Percentiles rank a stretch among this genome's conserved stretches.
Evolutionary conservation across 2,797 vertebrate genomes (phyloP).

Genomic region (Peromyscus aztecus): DNA sequence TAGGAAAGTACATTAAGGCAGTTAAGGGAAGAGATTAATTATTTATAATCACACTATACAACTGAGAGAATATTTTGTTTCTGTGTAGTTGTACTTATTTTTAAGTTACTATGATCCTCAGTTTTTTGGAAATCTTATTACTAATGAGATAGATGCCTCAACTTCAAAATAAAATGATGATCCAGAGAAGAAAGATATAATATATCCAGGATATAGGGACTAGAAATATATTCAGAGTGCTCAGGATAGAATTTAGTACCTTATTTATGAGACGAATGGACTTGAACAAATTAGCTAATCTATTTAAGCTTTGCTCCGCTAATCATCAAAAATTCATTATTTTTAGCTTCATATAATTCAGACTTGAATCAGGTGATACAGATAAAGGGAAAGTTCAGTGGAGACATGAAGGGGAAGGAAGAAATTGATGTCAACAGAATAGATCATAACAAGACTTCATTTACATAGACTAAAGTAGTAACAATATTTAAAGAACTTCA

Average conservation of each 20-base stretch:
- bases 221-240: neutral
- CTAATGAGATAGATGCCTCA: neutral
- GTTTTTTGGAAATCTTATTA: neutral
- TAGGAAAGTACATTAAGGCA: neutral
- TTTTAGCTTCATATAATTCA: neutral
- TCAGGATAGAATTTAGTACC: neutral
- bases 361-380: neutral
- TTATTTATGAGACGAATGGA: conserved; percentile 14
- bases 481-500: conserved; percentile 8
- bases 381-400: conserved; percentile 25
- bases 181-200: neutral
- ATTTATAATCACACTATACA: neutral
- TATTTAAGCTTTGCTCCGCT: neutral
- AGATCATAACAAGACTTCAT: conserved; percentile 13
- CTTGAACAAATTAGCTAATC: conserved; percentile 32
- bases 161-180: neutral
- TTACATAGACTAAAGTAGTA: neutral
- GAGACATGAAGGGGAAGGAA: conserved; percentile 15
- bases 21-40: conserved; percentile 30
- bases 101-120: neutral
- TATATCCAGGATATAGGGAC: neutral
- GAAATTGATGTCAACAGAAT: conserved; percentile 44
- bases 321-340: conserved; percentile 10
- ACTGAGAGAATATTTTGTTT: neutral
- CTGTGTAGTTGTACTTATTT: conserved; percentile 9